Conservation (phyloP, 2,797 vertebrate genomes). For the Poeciliopsis presidionis region DNA sequence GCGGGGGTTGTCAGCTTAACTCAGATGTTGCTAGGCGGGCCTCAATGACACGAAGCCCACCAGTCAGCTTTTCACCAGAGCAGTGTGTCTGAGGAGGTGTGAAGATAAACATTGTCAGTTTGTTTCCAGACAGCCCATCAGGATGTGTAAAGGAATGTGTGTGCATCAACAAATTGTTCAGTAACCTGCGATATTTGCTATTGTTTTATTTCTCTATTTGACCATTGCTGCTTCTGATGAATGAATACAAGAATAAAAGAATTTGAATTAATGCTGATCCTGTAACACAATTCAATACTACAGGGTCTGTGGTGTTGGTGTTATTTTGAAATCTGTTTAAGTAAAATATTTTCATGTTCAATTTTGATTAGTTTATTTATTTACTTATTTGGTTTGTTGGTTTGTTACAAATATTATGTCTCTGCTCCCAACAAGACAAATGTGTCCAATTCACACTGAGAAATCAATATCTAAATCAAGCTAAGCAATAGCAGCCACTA, state of each 20-base stretch:
- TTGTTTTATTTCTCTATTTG: not conserved
- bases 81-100: slow-evolving; percentile 65
- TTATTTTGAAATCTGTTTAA: not conserved
- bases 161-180: slow-evolving; percentile 3
- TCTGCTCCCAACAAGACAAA: too few relatives aligned
- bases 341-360: not conserved
- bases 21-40: slow-evolving; percentile 56
- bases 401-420: not conserved
- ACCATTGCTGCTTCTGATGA: not conserved
- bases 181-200: not conserved
- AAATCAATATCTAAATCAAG: too few relatives aligned
- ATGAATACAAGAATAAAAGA: not conserved
- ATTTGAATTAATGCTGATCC: not conserved
- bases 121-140: slow-evolving; percentile 65
- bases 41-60: slow-evolving; percentile 51
- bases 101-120: slow-evolving; percentile 65
- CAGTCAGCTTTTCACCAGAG: slow-evolving; percentile 62
- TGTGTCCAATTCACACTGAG: too few relatives aligned
- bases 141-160: slow-evolving; percentile 30
- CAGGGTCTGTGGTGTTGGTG: not conserved
- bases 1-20: slow-evolving; percentile 44
- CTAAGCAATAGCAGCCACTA: too few relatives aligned
- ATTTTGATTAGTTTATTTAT: not conserved
- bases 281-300: not conserved
- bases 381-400: not conserved